phyloP scores from a whole-genome alignment of 1,140 invertebrate species.

The Stegodyphus dumicola region DNA sequence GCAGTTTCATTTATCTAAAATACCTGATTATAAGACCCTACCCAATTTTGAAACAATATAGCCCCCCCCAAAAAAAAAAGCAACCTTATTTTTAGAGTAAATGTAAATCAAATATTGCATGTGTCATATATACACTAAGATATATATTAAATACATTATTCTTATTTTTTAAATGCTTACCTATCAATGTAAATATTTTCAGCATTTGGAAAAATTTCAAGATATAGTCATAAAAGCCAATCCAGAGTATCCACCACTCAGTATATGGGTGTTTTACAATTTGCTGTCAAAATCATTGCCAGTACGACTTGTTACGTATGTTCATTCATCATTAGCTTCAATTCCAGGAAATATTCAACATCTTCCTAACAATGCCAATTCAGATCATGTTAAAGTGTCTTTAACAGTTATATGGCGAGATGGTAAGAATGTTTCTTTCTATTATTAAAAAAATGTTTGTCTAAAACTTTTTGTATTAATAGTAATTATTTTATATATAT shows the following conservation, averaged over 20 bases:
- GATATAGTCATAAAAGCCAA: slow-evolving; percentile 79
- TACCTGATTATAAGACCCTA: no score
- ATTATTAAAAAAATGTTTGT: not conserved
- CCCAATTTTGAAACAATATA: no score
- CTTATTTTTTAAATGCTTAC: no score
- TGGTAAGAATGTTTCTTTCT: slow-evolving; percentile 9
- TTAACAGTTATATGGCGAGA: slow-evolving; percentile 78
- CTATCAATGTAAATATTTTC: not conserved
- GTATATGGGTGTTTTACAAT: slow-evolving; percentile 74
- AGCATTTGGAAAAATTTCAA: slow-evolving; percentile 62
- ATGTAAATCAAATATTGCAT: no score
- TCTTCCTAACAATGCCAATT: slow-evolving; percentile 64
- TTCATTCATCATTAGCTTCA: slow-evolving; percentile 75
- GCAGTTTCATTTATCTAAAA: no score
- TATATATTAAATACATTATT: no score
- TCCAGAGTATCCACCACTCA: slow-evolving; percentile 77
- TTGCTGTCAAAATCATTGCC: slow-evolving; percentile 70
- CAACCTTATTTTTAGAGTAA: no score
- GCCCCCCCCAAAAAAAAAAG: no score
- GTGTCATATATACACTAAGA: no score
- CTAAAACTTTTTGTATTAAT: not conserved
- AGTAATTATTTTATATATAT: not conserved
- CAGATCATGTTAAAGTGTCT: slow-evolving; percentile 9
- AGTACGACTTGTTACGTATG: slow-evolving; percentile 72
- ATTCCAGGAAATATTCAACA: slow-evolving; percentile 66